Conservation (phyloP, 2,113 vertebrate species). For the Dolichallabes microphthalmus region DNA sequence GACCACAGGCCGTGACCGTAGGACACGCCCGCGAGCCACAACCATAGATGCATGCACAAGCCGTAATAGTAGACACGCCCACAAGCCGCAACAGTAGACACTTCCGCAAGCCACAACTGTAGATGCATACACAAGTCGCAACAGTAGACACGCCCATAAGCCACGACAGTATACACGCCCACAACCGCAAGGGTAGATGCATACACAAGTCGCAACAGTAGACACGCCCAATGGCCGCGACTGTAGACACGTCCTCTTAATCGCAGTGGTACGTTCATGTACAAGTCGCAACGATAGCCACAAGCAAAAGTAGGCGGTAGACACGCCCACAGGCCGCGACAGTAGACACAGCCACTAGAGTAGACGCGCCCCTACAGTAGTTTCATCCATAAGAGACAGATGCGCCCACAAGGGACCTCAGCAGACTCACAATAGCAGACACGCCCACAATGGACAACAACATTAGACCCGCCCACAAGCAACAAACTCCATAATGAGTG, state of each 20-base stretch:
- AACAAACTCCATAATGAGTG: neutral
- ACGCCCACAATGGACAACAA: neutral
- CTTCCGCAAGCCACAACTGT: neutral
- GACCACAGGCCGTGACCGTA: neutral
- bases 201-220: accelerated
- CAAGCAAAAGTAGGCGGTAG: neutral
- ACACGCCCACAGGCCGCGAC: neutral
- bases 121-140: no score
- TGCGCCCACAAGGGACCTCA: neutral
- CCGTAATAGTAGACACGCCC: no score
- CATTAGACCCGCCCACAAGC: no score
- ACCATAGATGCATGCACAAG: neutral
- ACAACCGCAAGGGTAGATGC: neutral
- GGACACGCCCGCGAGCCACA: neutral
- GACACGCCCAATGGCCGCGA: no score
- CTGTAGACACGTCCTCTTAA: neutral
- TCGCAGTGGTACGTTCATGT: neutral
- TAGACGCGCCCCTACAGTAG: neutral
- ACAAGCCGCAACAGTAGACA: neutral
- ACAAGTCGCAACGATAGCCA: accelerated
- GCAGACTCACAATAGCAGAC: neutral
- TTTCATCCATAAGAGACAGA: neutral
- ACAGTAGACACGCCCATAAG: no score
- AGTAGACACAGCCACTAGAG: neutral
- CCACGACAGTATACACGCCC: neutral